Percentiles rank a stretch among this genome's conserved stretches.
Evolutionary conservation across 2,888 invertebrate genomes (phyloP).

Genomic region (Drosophila quasianomalipes): DNA sequence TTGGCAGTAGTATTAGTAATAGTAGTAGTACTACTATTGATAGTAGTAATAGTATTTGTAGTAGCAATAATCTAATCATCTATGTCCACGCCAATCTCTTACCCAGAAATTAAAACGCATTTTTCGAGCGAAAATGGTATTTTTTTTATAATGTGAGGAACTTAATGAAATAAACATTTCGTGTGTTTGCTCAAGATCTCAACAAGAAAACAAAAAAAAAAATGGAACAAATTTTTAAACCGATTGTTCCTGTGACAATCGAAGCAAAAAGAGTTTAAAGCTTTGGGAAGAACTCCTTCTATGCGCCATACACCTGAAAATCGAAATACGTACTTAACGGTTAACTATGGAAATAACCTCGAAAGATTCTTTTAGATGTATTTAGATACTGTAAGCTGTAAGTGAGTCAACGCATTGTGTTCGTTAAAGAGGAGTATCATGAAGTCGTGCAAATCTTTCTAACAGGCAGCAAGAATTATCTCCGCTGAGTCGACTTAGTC

Average conservation of each 20-base stretch:
- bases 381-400: background rate
- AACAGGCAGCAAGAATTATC: background rate
- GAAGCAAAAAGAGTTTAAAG: too few species aligned
- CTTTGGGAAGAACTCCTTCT: background rate
- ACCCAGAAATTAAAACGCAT: background rate
- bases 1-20: background rate
- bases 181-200: background rate
- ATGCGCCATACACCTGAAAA: background rate
- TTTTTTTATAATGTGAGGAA: too few species aligned
- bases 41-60: background rate
- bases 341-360: background rate
- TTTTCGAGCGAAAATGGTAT: background rate
- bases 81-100: background rate
- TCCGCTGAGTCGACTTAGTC: background rate
- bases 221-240: too few species aligned
- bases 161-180: background rate
- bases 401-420: background rate
- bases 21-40: background rate
- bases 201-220: background rate
- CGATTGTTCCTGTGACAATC: too few species aligned
- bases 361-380: background rate
- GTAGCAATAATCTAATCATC: background rate
- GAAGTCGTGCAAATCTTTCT: background rate
- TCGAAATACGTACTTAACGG: background rate
- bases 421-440: background rate